Evolutionary conservation across 2,888 invertebrate genomes (phyloP).

Genomic region (Mycalesis mineus): DNA sequence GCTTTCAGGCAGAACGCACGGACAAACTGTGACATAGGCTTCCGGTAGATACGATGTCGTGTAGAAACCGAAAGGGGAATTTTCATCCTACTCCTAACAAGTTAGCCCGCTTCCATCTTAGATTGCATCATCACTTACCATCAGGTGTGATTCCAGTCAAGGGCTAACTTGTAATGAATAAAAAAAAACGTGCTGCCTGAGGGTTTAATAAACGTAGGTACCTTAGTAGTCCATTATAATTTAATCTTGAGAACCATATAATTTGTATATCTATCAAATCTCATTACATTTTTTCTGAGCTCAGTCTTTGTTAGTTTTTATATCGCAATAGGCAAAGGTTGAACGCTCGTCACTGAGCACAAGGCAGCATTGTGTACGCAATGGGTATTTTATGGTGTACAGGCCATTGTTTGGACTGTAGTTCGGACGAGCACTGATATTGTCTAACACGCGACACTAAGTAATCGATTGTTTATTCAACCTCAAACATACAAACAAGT

Average conservation of each 20-base stretch:
- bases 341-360: conserved; percentile 32
- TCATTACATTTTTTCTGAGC: not conserved
- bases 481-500: not conserved
- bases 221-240: too few species aligned
- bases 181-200: too few species aligned
- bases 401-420: conserved; percentile 39
- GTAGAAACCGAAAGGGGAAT: too few species aligned
- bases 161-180: too few species aligned
- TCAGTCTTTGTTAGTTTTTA: conserved; percentile 4
- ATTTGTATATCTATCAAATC: not conserved
- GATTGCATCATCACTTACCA: too few species aligned
- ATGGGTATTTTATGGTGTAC: conserved; percentile 44
- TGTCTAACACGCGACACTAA: conserved; percentile 23
- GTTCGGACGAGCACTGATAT: conserved; percentile 16
- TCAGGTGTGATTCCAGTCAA: too few species aligned
- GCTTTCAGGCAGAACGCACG: too few species aligned
- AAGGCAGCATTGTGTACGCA: conserved; percentile 34
- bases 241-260: not conserved
- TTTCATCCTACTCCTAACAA: too few species aligned
- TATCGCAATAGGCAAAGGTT: conserved; percentile 23
- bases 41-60: too few species aligned
- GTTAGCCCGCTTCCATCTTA: too few species aligned
- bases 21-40: too few species aligned
- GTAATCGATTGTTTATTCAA: conserved; percentile 14
- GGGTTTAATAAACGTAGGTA: too few species aligned